Percentiles rank a stretch among this genome's conserved stretches.
phyloP scores from a whole-genome alignment of 1,140 invertebrate species.

The Planococcus citri region DNA sequence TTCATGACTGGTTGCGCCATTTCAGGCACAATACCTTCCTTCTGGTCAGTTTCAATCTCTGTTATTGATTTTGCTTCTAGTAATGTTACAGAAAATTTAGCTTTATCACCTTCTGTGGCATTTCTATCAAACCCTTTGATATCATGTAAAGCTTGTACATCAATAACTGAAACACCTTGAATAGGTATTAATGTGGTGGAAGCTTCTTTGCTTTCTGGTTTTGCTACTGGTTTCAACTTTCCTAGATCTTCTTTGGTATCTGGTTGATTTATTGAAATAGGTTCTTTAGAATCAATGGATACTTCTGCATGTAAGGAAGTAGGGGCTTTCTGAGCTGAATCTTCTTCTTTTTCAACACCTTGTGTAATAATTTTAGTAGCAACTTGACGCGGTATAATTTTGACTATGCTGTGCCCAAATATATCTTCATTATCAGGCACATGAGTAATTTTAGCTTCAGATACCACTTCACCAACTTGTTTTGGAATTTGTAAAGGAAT shows the following conservation, averaged over 20 bases:
- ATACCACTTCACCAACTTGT: slow-evolving; percentile 28
- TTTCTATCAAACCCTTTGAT: slow-evolving; percentile 33
- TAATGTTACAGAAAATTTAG: slow-evolving; percentile 41
- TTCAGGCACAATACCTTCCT: slow-evolving; percentile 38
- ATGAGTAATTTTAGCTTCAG: slow-evolving; percentile 26
- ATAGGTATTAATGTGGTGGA: slow-evolving; percentile 38
- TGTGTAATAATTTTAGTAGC: slow-evolving; percentile 33
- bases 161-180: slow-evolving; percentile 46
- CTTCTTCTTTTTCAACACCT: slow-evolving; percentile 39
- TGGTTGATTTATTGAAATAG: slow-evolving; percentile 46
- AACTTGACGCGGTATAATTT: slow-evolving; percentile 26
- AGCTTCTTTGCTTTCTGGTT: slow-evolving; percentile 34
- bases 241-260: slow-evolving; percentile 25
- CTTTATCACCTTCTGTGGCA: slow-evolving; percentile 33
- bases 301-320: slow-evolving; percentile 38
- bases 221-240: slow-evolving; percentile 37
- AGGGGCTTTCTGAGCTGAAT: slow-evolving; percentile 26
- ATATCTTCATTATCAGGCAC: slow-evolving; percentile 24
- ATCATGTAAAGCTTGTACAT: slow-evolving; percentile 37
- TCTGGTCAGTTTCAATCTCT: slow-evolving; percentile 44
- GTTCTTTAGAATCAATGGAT: slow-evolving; percentile 42
- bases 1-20: slow-evolving; percentile 36
- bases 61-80: slow-evolving; percentile 50
- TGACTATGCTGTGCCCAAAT: slow-evolving; percentile 24
- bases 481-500: slow-evolving; percentile 29